Base-by-base conservation (phyloP, 1,140 invertebrate genomes). In the Helicoverpa armigera region DNA sequence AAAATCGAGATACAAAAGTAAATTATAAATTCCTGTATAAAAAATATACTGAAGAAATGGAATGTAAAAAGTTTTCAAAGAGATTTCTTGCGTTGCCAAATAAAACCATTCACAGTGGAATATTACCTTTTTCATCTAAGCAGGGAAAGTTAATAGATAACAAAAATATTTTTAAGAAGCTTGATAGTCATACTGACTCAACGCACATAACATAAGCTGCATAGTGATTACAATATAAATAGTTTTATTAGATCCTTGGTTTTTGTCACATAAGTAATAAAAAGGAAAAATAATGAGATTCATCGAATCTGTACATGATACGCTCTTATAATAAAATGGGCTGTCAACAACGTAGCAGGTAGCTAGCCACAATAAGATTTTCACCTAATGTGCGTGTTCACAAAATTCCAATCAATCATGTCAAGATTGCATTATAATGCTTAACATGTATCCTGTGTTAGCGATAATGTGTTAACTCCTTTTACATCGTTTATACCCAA, bases 31-130 rank as follows among this genome's bases (percentile, higher is more conserved):
- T 69, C 51, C 14, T 70, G 65, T 73, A 83, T 43, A 83, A 53
- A 60, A 90, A 76, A 51, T 76, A 89, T 90, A 89, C 87, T 90
- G 87, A 86, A 85, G 61, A 76, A 86, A 82, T 88, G 89, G 89
- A 90, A 90, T 90, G 89, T 90, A 18, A 83, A 63, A 75, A 73
- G 60, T 74, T 81, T 74, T 70, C 23, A 72, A 35, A 72, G 50
- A 53, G 63, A 70, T 67, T 53, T 77, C 50, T 2, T 7, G 12
- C n/a, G 54, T 50, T 56, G 75, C 75, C 60, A 77, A 65, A 35
- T 11, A 67, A 13, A 63, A 72, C 53, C 29, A 65, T 43, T 63
- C 50, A 23, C 61, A n/a, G 14, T 10, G 75, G 61, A 77, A 77
- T 77, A 61, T 54, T 29, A 53, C 35, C 5, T 48, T 43, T 63